phyloP scores from a whole-genome alignment of 2,113 vertebrate species.

The Lipotes vexillifer region DNA sequence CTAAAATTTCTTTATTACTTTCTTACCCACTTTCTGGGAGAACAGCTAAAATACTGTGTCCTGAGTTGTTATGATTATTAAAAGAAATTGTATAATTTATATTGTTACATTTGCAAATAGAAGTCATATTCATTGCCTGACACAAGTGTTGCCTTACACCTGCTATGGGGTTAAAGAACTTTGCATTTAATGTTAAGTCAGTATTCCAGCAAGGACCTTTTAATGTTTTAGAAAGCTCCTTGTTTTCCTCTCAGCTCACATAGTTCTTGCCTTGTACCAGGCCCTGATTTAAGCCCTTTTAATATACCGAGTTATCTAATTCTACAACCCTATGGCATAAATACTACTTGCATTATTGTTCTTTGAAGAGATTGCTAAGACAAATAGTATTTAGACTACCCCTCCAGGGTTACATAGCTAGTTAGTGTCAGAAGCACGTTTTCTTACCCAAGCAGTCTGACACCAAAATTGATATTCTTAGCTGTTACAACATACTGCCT shows the following conservation, averaged over 20 bases:
- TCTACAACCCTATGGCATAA: background rate
- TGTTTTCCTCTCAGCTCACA: background rate
- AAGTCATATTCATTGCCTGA: background rate
- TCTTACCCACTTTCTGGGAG: background rate
- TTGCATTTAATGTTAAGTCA: conserved; percentile 1
- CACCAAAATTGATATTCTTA: background rate
- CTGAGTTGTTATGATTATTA: background rate
- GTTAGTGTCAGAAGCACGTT: background rate
- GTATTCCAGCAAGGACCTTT: background rate
- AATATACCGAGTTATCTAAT: background rate
- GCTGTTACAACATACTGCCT: background rate
- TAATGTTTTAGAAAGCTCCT: background rate
- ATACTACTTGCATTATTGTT: background rate
- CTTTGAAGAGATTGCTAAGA: background rate
- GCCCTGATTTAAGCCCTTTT: background rate
- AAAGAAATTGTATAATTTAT: background rate
- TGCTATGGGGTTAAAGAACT: background rate
- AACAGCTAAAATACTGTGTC: background rate
- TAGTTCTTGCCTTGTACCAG: background rate
- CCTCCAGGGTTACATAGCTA: background rate
- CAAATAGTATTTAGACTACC: background rate
- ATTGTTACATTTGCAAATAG: background rate
- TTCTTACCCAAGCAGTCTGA: background rate
- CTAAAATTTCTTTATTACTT: background rate
- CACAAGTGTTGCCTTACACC: background rate